Base-by-base conservation (phyloP, 2,888 invertebrate species). In the Eupithecia abbreviata region DNA sequence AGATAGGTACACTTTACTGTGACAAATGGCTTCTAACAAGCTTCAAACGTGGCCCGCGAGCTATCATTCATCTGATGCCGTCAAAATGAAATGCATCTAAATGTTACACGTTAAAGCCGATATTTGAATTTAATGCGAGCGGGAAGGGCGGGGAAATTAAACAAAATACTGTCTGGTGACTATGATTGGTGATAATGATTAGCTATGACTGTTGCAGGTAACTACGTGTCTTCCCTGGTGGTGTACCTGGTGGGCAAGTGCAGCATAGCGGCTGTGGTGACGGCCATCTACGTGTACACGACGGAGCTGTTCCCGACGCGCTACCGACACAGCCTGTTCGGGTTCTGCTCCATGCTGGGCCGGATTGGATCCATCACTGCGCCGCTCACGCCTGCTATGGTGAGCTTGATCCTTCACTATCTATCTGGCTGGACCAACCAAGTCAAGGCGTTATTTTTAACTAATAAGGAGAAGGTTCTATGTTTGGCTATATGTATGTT, bases 261-360 rank as follows among this genome's bases (percentile, higher is more conserved):
- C 82, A 92, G 95, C 65, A 96, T 96, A 49, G 95, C 96, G 0
- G 91, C 95, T 72, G 95, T 96, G n/a, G 96, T 96, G 83, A 94
- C 95, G 49, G 91, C 95, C 3, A 85, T 96, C 71, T 96, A 96
- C 86, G 93, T 96, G 82, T 96, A 96, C 84, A 96, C 96, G 0
- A 93, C 96, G 4, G 97, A 97, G 90, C 89, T 97, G 85, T 97
- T 96, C 86, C 97, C 97, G 3, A 97, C 97, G 18, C 93, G 95
- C 82, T 90, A 96, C 49, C 92, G 97, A 2, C 96, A 96, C 85
- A 96, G 95, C 55, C 88, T 96, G 78, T 92, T 96, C 73, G 96
- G 96, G 0, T 93, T 96, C 79, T 96, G 96, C 82, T 96, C 96
- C 12, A 96, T 96, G 96, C 91, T 96, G 78, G 97, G 96, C 13